A percentile compares a stretch with the other conserved stretches of the same genome.
Conservation (phyloP, 2,888 invertebrate species). For the Cremastinae sp. region DNA sequence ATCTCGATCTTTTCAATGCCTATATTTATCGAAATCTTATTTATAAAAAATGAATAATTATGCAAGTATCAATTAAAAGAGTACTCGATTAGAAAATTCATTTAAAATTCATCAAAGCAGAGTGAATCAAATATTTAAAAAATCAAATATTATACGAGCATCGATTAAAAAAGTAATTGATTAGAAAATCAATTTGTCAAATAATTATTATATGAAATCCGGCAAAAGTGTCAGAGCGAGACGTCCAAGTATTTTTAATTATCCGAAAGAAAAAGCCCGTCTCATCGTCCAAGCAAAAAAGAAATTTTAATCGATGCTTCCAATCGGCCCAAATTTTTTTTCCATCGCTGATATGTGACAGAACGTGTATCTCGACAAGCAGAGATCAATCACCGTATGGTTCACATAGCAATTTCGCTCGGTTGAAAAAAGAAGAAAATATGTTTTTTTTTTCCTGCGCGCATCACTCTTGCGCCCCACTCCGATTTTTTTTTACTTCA, state of each 20-base stretch:
- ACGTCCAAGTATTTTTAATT: conserved; percentile 44
- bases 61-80: not conserved
- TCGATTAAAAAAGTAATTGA: not conserved
- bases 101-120: too few species aligned
- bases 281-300: not conserved
- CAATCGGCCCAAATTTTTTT: conserved; percentile 2
- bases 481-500: conserved; percentile 33
- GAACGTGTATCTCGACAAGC: conserved; percentile 18
- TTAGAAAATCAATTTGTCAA: conserved; percentile 3
- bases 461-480: not conserved
- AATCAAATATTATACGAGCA: too few species aligned
- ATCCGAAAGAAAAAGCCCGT: conserved; percentile 31
- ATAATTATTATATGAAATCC: not conserved
- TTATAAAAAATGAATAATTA: too few species aligned
- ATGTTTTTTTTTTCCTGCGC: conserved; percentile 28
- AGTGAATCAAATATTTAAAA: too few species aligned
- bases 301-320: not conserved
- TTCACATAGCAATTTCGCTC: conserved; percentile 48
- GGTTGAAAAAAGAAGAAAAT: not conserved
- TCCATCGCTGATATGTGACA: conserved; percentile 2
- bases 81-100: not conserved
- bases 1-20: conserved; percentile 31
- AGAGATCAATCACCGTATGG: conserved; percentile 55
- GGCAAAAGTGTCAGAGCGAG: not conserved
- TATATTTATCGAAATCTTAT: conserved; percentile 20